phyloP scores from a whole-genome alignment of 2,888 invertebrate genomes.

The Rhamnusium bicolor region DNA sequence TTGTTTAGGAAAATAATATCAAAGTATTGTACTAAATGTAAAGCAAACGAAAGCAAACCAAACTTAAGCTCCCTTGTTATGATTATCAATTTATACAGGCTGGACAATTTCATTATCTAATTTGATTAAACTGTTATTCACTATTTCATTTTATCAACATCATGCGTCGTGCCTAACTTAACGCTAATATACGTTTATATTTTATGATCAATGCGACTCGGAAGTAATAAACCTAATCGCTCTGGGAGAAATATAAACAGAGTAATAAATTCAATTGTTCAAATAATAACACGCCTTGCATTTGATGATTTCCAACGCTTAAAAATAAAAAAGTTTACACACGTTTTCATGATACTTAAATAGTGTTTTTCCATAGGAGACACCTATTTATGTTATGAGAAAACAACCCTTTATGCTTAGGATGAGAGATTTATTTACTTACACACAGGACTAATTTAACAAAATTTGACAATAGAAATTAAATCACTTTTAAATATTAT shows the following conservation, averaged over 20 bases:
- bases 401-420: too few relatives aligned
- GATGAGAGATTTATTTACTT: too few relatives aligned
- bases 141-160: neutral
- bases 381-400: too few relatives aligned
- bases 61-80: neutral
- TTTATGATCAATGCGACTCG: neutral
- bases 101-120: neutral
- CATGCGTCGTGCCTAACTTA: neutral
- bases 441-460: too few relatives aligned
- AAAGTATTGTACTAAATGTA: neutral
- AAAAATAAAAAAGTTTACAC: too few relatives aligned
- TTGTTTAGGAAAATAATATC: neutral
- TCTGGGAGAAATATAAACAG: neutral
- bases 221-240: neutral
- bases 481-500: too few relatives aligned
- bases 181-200: neutral
- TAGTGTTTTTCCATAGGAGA: too few relatives aligned
- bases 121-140: constrained; percentile 9
- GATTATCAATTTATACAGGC: neutral
- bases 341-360: too few relatives aligned
- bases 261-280: neutral
- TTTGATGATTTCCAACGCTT: too few relatives aligned
- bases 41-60: neutral
- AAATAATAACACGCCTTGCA: neutral
- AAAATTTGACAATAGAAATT: too few relatives aligned